Evolutionary conservation across 1,140 invertebrate species (phyloP), one percentile per base, ranked within the genome.

Genomic region (Microvelia longipes): DNA sequence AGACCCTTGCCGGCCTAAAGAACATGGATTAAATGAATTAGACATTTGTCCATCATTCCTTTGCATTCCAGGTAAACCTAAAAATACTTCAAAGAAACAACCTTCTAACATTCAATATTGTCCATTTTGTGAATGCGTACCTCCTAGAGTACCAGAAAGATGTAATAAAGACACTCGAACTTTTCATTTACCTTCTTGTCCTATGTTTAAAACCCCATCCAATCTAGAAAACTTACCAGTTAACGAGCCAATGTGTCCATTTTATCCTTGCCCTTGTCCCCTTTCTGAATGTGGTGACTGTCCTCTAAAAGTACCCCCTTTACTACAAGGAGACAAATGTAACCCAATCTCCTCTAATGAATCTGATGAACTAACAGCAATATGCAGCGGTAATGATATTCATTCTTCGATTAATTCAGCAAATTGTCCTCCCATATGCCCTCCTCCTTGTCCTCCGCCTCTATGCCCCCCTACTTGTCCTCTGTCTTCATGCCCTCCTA

Each of bases 151-250:
- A 26, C 2, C 13, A 29, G 66, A 27, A 15, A 13, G 25, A 13
- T 2, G 5, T 13, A 27, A 5, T 13, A 28, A 67, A 67, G 28
- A 5, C 11, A 67, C 11, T 19, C 2, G 2, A 27, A 67, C 15
- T 14, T 67, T 67, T 28, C 66, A 67, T 29, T 67, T 67, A 11
- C 66, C 66, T 2, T 15, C 24, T 28, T 67, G 66, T 24, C 66
- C 66, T 2, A 67, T 67, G 66, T 13, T 26, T 28, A 29, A 28
- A 28, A 5, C 66, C 13, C 66, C 66, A 11, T 67, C 13, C 28
- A 5, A 13, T 5, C 11, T 67, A 2, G 13, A 67, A 15, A 5
- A 5, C 14, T 26, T 67, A 14, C 27, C 27, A 27, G 28, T 2
- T 26, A 28, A 28, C 25, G 62, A 14, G 25, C 11, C 24, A 13